Evolutionary conservation across 2,888 invertebrate genomes (phyloP).

Genomic region (Cephus pygmeus): DNA sequence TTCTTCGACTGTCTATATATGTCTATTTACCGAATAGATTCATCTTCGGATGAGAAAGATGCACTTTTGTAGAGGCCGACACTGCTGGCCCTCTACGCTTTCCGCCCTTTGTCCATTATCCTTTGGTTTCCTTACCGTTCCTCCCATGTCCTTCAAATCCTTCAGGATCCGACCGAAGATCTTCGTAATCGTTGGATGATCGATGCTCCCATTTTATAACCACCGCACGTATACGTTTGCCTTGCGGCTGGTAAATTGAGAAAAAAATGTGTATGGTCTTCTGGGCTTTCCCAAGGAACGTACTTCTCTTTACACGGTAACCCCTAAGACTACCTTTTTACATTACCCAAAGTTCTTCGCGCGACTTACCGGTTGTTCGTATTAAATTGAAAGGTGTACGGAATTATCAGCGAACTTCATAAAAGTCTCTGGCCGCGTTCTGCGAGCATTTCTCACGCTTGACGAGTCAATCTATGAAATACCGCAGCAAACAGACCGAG

Average conservation of each 20-base stretch:
- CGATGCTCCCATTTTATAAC: neutral
- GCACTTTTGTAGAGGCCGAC: slow-evolving; percentile 53
- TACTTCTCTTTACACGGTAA: neutral
- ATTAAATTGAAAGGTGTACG: neutral
- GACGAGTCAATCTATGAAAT: too few relatives aligned
- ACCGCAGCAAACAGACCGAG: too few relatives aligned
- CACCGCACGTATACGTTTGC: neutral
- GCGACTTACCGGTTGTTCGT: too few relatives aligned
- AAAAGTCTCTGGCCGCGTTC: too few relatives aligned
- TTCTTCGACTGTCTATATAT: slow-evolving; percentile 25
- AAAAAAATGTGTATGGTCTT: neutral
- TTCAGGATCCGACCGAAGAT: neutral
- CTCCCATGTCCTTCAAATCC: neutral
- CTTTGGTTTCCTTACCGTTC: neutral
- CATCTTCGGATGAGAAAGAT: slow-evolving; percentile 39
- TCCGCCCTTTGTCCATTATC: slow-evolving; percentile 12
- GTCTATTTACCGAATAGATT: slow-evolving; percentile 60
- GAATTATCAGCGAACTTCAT: neutral
- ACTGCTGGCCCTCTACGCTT: slow-evolving; percentile 2
- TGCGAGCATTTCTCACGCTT: too few relatives aligned
- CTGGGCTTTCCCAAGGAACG: neutral
- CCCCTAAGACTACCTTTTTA: neutral
- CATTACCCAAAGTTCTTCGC: neutral
- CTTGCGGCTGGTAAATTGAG: neutral
- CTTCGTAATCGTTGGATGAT: neutral